These are phyloP conservation scores for Manis pentadactyla DNA, from an alignment of 2,797 vertebrate genomes.

Conservation along the genomic window DNA sequence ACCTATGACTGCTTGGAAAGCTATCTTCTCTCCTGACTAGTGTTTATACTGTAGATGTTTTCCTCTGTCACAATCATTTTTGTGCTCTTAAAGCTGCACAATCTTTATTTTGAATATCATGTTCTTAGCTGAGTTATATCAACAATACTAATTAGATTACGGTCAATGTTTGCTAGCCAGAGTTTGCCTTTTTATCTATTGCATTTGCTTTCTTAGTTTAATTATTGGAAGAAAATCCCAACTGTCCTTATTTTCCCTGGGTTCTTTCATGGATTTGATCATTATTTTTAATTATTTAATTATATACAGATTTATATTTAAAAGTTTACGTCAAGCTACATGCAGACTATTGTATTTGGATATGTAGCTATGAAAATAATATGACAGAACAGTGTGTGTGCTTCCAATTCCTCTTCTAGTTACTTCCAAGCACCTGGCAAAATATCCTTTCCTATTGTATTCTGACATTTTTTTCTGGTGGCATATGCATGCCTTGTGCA, in stretches of 20 bases:
- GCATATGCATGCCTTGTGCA: not conserved
- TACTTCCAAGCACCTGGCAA: not conserved
- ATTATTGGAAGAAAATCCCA: conserved; percentile 17
- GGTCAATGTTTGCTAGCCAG: not conserved
- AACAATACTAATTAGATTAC: not conserved
- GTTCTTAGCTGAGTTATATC: not conserved
- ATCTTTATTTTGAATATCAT: not conserved
- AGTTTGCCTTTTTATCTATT: not conserved
- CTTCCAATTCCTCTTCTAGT: not conserved
- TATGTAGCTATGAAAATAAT: not conserved
- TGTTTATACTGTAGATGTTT: not conserved
- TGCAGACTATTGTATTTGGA: not conserved
- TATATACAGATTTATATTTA: not conserved
- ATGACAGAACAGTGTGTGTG: not conserved
- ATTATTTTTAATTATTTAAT: not conserved
- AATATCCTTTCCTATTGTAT: not conserved
- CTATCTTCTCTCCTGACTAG: not conserved
- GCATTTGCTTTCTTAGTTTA: conserved; percentile 21
- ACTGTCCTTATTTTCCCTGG: not conserved
- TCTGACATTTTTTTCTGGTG: not conserved
- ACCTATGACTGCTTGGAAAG: not conserved
- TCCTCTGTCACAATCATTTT: not conserved
- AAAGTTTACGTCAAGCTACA: not conserved
- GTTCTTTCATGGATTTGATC: conserved; percentile 4
- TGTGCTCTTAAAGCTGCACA: not conserved